Percentiles rank a stretch among this genome's conserved stretches.
Evolutionary conservation across 2,797 vertebrate species (phyloP).

Genomic region (Oreochromis grahami): DNA sequence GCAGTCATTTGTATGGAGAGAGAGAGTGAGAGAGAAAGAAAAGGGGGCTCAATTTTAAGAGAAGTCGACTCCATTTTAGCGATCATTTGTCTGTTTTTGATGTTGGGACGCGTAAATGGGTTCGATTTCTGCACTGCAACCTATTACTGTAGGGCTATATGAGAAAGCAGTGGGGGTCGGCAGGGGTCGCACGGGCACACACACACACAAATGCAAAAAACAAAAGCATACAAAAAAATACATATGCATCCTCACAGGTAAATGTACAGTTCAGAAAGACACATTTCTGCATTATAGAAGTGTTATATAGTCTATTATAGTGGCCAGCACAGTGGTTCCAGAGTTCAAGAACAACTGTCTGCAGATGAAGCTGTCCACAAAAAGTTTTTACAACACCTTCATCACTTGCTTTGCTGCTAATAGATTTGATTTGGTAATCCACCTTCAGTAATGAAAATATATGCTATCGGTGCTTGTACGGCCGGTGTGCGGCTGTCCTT

Average conservation of each 20-base stretch:
- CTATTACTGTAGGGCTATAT: slow-evolving; percentile 59
- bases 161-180: slow-evolving; percentile 49
- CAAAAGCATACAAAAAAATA: background rate
- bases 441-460: background rate
- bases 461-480: accelerated
- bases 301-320: background rate
- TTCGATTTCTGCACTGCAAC: slow-evolving; percentile 56
- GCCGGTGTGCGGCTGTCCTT: background rate
- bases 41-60: slow-evolving; percentile 21
- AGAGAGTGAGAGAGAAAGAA: background rate
- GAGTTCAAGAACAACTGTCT: background rate
- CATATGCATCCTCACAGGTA: background rate
- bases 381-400: background rate
- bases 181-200: background rate
- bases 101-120: slow-evolving; percentile 39
- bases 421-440: background rate
- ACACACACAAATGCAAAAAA: background rate
- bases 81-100: slow-evolving; percentile 60
- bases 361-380: background rate
- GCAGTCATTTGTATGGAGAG: slow-evolving; percentile 59
- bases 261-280: background rate
- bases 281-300: background rate
- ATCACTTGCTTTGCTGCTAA: background rate
- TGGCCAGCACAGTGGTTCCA: background rate
- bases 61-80: slow-evolving; percentile 44